Evolutionary conservation across 2,797 vertebrate genomes (phyloP).

Genomic region (Paedocypris micromegethes): DNA sequence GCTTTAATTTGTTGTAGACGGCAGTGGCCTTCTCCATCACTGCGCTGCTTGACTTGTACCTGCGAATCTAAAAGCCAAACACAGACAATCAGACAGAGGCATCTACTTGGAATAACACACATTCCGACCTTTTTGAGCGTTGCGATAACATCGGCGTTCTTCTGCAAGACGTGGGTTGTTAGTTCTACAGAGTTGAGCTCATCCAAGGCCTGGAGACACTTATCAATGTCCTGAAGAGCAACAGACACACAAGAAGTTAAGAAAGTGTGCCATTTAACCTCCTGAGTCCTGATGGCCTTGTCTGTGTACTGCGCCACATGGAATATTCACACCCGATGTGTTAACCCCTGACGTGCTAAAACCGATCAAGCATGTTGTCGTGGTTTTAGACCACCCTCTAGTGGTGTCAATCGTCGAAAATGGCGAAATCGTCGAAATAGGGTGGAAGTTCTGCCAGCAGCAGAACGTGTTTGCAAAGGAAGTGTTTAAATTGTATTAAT

Average conservation of each 20-base stretch:
- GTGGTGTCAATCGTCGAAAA: too few relatives aligned
- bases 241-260: background rate
- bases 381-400: too few relatives aligned
- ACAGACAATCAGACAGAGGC: background rate
- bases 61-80: slow-evolving; percentile 75
- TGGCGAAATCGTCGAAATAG: too few relatives aligned
- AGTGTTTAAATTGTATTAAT: too few relatives aligned
- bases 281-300: too few relatives aligned
- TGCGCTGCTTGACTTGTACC: slow-evolving; percentile 91
- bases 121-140: slow-evolving; percentile 87
- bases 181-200: slow-evolving; percentile 87
- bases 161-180: slow-evolving; percentile 94
- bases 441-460: too few relatives aligned
- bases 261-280: background rate
- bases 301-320: too few relatives aligned
- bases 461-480: too few relatives aligned
- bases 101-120: too few relatives aligned
- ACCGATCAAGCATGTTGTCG: too few relatives aligned
- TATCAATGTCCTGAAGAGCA: slow-evolving; percentile 80
- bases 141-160: slow-evolving; percentile 92
- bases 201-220: slow-evolving; percentile 85
- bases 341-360: too few relatives aligned
- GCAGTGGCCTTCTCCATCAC: slow-evolving; percentile 95
- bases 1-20: slow-evolving; percentile 91
- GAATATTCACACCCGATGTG: too few relatives aligned